Percentiles rank a stretch among this genome's conserved stretches.
These are phyloP conservation scores for Xenopus borealis DNA, from an alignment of 2,113 vertebrate species.

Conservation along the genomic window DNA sequence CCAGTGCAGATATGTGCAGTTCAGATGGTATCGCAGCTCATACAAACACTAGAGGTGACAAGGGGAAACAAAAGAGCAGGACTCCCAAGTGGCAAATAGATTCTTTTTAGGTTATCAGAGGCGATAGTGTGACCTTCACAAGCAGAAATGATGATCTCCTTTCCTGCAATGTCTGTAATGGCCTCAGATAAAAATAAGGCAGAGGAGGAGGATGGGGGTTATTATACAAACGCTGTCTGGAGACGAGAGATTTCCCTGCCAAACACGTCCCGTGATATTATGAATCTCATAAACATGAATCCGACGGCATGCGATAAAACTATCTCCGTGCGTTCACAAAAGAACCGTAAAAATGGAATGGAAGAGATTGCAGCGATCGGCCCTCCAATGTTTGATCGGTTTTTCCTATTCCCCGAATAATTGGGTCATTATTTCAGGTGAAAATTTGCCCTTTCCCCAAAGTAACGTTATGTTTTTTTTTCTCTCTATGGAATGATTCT, in stretches of 20 bases:
- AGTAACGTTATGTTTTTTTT: no score
- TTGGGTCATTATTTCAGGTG: no score
- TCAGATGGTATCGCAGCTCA: neutral
- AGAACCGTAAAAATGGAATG: no score
- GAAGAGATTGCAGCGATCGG: no score
- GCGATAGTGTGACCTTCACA: conserved; percentile 10
- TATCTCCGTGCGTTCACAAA: no score
- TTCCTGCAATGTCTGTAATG: neutral
- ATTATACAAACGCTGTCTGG: conserved; percentile 7
- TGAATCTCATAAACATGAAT: neutral
- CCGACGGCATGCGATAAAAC: no score
- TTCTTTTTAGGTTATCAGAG: neutral
- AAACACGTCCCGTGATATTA: neutral
- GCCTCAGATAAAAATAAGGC: conserved; percentile 4
- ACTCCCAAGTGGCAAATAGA: conserved; percentile 1
- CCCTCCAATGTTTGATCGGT: no score
- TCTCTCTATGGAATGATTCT: no score
- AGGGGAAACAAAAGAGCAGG: neutral
- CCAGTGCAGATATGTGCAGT: no score
- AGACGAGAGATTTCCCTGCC: conserved; percentile 2
- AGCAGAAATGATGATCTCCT: neutral
- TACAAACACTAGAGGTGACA: neutral
- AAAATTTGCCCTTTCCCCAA: no score
- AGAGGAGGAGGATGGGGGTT: neutral
- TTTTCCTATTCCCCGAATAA: no score